Evolutionary conservation across 2,888 invertebrate genomes (phyloP).

Genomic region (Chaitophorus viminalis): DNA sequence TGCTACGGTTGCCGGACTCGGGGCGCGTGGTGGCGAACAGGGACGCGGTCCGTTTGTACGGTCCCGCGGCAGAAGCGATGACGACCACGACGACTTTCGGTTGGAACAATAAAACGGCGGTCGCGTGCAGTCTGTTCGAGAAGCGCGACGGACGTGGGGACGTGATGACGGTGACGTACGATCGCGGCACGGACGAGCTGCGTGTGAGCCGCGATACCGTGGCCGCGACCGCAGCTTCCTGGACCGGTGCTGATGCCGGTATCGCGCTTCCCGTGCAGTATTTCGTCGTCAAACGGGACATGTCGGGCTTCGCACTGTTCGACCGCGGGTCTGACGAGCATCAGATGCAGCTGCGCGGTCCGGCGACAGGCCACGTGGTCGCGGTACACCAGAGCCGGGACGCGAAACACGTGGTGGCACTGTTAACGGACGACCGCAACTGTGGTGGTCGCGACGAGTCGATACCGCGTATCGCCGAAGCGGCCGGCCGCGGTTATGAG

Average conservation of each 20-base stretch:
- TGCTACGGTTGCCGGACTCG: neutral
- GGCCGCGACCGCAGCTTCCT: no score
- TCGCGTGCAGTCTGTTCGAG: slow-evolving; percentile 1
- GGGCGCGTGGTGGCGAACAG: neutral
- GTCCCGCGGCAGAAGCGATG: no score
- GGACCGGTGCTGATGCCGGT: no score
- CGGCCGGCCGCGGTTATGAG: neutral
- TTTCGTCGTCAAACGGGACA: slow-evolving; percentile 17
- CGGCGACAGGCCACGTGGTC: neutral
- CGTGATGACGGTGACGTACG: no score
- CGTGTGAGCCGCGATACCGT: no score
- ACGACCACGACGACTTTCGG: neutral
- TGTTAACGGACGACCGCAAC: neutral
- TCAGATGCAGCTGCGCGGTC: neutral
- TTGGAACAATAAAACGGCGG: neutral
- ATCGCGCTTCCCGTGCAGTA: neutral
- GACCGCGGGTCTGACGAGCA: neutral
- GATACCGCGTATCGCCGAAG: no score
- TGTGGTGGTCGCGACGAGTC: neutral
- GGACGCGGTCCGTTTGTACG: neutral
- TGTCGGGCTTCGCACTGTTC: slow-evolving; percentile 19
- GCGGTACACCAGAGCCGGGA: neutral
- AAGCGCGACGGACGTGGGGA: neutral
- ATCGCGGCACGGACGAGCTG: no score
- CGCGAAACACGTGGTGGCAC: no score